These are phyloP conservation scores for Reticulitermes lucifugus DNA, from an alignment of 2,888 invertebrate genomes.

Conservation along the genomic window DNA sequence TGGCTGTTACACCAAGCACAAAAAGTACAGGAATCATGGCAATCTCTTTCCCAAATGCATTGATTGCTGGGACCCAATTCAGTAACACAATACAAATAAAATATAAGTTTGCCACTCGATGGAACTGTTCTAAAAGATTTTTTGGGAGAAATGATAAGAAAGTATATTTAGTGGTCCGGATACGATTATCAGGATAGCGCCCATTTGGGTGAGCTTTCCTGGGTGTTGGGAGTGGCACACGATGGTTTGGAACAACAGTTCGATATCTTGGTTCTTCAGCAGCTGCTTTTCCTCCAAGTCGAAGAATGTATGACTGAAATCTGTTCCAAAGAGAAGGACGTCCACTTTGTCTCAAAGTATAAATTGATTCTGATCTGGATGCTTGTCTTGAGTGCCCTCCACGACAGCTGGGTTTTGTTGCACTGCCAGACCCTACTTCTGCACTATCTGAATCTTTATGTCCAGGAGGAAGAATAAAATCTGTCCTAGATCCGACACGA, in stretches of 20 bases:
- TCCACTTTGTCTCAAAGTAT: constrained; percentile 82
- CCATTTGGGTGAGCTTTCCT: constrained; percentile 86
- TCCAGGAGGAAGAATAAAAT: constrained; percentile 89
- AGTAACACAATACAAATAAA: constrained; percentile 96
- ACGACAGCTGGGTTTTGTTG: constrained; percentile 67
- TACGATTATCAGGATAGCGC: constrained; percentile 82
- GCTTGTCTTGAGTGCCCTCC: constrained; percentile 82
- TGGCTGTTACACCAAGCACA: constrained; percentile 92
- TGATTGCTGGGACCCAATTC: constrained; percentile 95
- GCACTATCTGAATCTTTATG: constrained; percentile 75
- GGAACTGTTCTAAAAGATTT: constrained; percentile 97
- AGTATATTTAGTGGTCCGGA: constrained; percentile 96
- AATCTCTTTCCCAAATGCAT: constrained; percentile 95
- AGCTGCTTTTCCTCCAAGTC: constrained; percentile 66
- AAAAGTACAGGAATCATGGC: constrained; percentile 96
- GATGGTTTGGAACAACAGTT: constrained; percentile 86
- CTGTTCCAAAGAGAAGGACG: constrained; percentile 79
- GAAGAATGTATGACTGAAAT: constrained; percentile 71
- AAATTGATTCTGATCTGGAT: constrained; percentile 89
- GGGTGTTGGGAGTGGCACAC: constrained; percentile 84
- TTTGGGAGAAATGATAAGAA: constrained; percentile 93
- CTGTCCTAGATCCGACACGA: constrained; percentile 86
- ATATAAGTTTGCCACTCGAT: constrained; percentile 96
- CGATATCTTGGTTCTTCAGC: constrained; percentile 77
- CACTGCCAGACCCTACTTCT: constrained; percentile 65